phyloP scores from a whole-genome alignment of 2,113 vertebrate genomes.

The Leptosomus discolor region DNA sequence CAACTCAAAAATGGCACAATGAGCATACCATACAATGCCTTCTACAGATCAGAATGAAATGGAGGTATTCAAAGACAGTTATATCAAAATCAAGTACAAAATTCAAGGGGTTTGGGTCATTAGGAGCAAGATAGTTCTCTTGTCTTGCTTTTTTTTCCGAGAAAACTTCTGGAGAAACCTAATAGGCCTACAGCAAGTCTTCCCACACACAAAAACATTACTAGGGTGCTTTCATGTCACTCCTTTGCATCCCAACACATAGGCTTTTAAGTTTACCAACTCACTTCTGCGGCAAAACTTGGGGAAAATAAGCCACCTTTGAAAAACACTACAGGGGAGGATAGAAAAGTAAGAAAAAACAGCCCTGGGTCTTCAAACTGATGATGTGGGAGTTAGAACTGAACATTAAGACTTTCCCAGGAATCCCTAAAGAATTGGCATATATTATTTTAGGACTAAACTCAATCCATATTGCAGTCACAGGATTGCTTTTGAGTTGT shows the following conservation, averaged over 20 bases:
- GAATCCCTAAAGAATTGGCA: slow-evolving; percentile 35
- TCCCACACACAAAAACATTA: not conserved
- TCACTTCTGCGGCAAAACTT: not conserved
- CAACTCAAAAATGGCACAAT: not conserved
- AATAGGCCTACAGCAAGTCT: not conserved
- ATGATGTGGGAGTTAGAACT: not conserved
- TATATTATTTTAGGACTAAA: slow-evolving; percentile 39
- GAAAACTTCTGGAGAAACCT: not conserved
- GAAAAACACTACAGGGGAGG: slow-evolving; percentile 16
- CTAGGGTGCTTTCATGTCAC: not conserved
- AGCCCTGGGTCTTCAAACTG: not conserved
- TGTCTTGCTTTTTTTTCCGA: not conserved
- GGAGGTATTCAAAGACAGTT: not conserved
- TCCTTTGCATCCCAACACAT: not conserved
- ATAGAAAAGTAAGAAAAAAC: not conserved
- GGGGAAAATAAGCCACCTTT: slow-evolving; percentile 25
- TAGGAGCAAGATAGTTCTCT: not conserved
- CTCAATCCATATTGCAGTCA: not conserved
- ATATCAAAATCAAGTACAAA: not conserved
- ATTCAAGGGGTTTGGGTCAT: not conserved
- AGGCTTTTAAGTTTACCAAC: slow-evolving; percentile 10
- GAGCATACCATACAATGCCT: not conserved
- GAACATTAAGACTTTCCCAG: slow-evolving; percentile 47
- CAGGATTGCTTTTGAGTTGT: not conserved
- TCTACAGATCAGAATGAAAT: not conserved